Conservation (phyloP, 2,797 vertebrate species). For the Eremophila alpestris region DNA sequence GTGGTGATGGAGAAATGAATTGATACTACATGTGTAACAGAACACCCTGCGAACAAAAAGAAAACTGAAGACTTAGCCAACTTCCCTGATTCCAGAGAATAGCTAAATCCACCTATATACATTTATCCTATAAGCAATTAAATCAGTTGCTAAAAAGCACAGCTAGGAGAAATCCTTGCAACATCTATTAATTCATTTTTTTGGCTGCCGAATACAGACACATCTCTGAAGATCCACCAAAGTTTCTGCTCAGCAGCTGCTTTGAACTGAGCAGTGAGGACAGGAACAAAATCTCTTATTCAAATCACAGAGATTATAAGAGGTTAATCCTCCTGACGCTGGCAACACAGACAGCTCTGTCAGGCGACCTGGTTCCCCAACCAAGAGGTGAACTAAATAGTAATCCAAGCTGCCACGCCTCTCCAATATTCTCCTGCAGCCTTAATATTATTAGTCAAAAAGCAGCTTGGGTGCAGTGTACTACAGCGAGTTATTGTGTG, state of each 20-base stretch:
- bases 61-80: not conserved
- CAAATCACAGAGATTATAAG: slow-evolving; percentile 68
- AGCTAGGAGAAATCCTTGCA: not conserved
- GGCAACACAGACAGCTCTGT: slow-evolving; percentile 39
- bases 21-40: not conserved
- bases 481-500: not conserved
- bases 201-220: not conserved
- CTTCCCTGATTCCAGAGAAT: not conserved
- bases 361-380: slow-evolving; percentile 64
- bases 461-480: not conserved
- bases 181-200: not conserved
- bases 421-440: not conserved
- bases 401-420: not conserved
- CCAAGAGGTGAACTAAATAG: not conserved
- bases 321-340: slow-evolving; percentile 72
- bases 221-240: not conserved
- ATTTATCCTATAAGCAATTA: not conserved
- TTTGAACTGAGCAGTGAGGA: slow-evolving; percentile 68
- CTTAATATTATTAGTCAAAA: not conserved
- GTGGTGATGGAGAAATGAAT: not conserved
- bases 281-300: slow-evolving; percentile 67
- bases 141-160: not conserved
- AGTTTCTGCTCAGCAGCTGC: slow-evolving; percentile 31
- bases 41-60: not conserved
- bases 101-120: not conserved